A percentile compares a stretch with the other conserved stretches of the same genome.
These are phyloP conservation scores for Apocrypta bakeri DNA, from an alignment of 1,140 invertebrate species.

Conservation along the genomic window DNA sequence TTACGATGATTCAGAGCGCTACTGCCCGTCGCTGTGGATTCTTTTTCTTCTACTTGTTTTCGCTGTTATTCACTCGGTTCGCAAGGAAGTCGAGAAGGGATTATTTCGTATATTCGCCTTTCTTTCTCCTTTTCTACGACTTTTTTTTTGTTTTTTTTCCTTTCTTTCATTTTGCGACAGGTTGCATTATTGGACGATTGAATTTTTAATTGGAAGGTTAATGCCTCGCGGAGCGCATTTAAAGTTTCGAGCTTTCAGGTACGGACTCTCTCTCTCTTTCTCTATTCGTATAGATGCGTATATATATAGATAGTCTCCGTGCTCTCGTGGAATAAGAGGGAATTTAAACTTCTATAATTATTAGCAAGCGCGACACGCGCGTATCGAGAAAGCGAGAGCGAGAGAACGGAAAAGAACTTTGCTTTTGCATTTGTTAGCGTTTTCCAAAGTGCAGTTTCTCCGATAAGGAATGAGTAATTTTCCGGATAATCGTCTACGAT, in stretches of 20 bases:
- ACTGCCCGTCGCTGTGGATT: no score
- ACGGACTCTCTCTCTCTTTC: no score
- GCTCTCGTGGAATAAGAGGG: neutral
- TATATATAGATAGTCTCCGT: no score
- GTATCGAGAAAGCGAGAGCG: no score
- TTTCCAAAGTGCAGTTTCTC: no score
- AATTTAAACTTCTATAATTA: neutral
- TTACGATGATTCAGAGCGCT: neutral
- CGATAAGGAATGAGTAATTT: neutral
- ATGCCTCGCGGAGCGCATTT: neutral
- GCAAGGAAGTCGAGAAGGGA: no score
- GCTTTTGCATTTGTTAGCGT: no score
- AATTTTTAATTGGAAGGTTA: neutral
- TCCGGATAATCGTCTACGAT: neutral
- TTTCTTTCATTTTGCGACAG: neutral
- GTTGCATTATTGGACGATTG: neutral
- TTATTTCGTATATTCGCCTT: no score
- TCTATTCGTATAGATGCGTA: no score
- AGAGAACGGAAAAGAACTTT: no score
- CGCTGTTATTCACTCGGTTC: neutral
- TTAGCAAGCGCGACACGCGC: no score
- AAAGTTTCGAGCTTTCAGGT: neutral
- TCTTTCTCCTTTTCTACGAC: neutral
- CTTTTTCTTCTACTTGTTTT: neutral
- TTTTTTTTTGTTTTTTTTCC: no score